Conservation (phyloP, 1,140 invertebrate species). For the Drosophila baimaii region DNA sequence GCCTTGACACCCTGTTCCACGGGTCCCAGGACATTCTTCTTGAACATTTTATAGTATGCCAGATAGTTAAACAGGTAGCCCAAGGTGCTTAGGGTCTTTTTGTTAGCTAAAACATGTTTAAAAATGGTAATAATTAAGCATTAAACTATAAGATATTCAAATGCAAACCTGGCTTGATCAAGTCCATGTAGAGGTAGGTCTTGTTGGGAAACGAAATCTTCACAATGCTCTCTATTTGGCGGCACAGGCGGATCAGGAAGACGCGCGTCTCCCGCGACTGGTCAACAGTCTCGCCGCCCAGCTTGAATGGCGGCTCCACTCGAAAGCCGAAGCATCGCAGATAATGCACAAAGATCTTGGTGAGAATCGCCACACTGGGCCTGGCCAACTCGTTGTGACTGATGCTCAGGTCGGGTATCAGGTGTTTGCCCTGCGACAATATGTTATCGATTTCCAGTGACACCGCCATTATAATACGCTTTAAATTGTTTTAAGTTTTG, state of each 20-base stretch:
- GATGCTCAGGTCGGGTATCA: constrained; percentile 65
- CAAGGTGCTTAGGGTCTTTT: constrained; percentile 59
- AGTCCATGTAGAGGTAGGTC: constrained; percentile 62
- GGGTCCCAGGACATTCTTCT: constrained; percentile 49
- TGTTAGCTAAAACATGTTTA: constrained; percentile 33
- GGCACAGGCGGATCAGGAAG: constrained; percentile 62
- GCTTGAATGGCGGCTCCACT: constrained; percentile 61
- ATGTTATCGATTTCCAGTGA: constrained; percentile 41
- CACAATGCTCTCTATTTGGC: constrained; percentile 68
- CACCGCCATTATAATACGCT: not conserved
- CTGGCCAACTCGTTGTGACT: constrained; percentile 43
- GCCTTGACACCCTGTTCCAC: constrained; percentile 42
- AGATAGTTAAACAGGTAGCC: constrained; percentile 66
- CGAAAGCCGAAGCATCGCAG: constrained; percentile 62
- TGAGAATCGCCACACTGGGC: constrained; percentile 60
- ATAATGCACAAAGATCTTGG: constrained; percentile 54
- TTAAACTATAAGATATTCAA: not conserved
- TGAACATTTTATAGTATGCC: constrained; percentile 68
- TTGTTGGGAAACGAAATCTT: constrained; percentile 63
- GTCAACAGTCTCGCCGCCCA: constrained; percentile 38
- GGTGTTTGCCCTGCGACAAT: constrained; percentile 32
- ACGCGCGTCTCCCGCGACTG: constrained; percentile 58
- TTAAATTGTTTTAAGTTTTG: not conserved
- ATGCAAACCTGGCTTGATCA: constrained; percentile 61
- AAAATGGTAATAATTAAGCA: not conserved